Evolutionary conservation across 2,113 vertebrate genomes (phyloP).

Genomic region (Halichoeres trimaculatus): DNA sequence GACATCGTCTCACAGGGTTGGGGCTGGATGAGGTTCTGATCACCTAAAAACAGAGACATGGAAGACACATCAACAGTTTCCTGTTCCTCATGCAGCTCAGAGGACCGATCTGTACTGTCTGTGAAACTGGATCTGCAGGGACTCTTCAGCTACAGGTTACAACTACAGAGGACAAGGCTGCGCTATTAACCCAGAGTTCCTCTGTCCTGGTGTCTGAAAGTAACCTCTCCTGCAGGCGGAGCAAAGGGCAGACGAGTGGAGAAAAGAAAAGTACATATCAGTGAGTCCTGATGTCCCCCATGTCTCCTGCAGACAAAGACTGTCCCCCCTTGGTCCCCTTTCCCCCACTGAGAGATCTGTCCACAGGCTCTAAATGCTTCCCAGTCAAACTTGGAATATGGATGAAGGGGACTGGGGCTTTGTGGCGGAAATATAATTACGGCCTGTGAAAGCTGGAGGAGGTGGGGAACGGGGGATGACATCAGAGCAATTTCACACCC

Average conservation of each 20-base stretch:
- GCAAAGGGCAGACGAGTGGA: conserved; percentile 89
- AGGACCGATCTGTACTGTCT: no score
- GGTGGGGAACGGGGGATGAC: conserved; percentile 95
- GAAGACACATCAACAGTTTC: no score
- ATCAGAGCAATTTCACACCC: conserved; percentile 99
- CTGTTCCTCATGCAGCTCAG: no score
- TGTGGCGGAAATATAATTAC: conserved; percentile 99
- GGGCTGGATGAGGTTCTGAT: no score
- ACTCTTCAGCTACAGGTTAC: no score
- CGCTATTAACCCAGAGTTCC: conserved; percentile 67
- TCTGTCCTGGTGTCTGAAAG: conserved; percentile 62
- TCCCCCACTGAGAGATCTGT: conserved; percentile 88
- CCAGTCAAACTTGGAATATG: conserved; percentile 97
- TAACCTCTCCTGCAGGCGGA: conserved; percentile 78
- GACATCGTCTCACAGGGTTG: no score
- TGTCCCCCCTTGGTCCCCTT: conserved; percentile 25
- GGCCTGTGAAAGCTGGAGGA: conserved; percentile 92
- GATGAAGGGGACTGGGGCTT: conserved; percentile 93
- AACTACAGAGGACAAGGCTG: not conserved
- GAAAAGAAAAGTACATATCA: conserved; percentile 93
- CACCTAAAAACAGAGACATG: no score
- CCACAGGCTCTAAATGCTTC: conserved; percentile 90
- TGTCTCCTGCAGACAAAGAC: conserved; percentile 23
- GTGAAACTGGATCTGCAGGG: no score
- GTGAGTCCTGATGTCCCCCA: conserved; percentile 72